Percentiles rank a stretch among this genome's conserved stretches.
Conservation (phyloP, 30 jellyfish, hydroid and myxozoan species). For the Aurelia sp. region DNA sequence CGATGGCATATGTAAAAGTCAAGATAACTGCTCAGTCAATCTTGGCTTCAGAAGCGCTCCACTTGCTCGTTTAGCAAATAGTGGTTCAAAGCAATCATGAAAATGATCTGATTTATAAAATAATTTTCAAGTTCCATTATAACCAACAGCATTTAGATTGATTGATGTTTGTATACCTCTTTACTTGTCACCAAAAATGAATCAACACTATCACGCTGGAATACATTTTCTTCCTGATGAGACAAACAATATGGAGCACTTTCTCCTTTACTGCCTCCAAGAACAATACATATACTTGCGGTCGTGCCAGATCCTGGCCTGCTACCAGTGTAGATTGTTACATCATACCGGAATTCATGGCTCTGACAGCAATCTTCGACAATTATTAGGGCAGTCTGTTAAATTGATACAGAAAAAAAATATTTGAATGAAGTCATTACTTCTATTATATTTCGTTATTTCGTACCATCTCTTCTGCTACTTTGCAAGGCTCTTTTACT, state of each 20-base stretch:
- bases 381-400: conserved; percentile 40
- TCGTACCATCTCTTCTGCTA: no score
- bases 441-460: not conserved
- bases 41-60: no score
- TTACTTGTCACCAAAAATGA: conserved; percentile 59
- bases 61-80: no score
- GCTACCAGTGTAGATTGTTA: conserved; percentile 82
- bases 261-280: conserved; percentile 77
- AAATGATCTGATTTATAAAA: no score
- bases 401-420: not conserved
- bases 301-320: conserved; percentile 91
- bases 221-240: conserved; percentile 19
- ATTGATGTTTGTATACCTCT: conserved; percentile 15
- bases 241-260: conserved; percentile 65
- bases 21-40: no score
- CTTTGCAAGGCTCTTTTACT: not conserved
- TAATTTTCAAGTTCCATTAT: not conserved
- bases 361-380: conserved; percentile 37
- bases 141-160: not conserved
- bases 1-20: not conserved
- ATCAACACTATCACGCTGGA: conserved; percentile 84
- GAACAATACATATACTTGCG: conserved; percentile 61
- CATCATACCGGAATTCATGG: conserved; percentile 51
- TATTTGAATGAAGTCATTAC: not conserved
- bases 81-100: no score